Evolutionary conservation across 2,888 invertebrate genomes (phyloP), one percentile per base, ranked within the genome.

Genomic region (Rhagonycha lutea): DNA sequence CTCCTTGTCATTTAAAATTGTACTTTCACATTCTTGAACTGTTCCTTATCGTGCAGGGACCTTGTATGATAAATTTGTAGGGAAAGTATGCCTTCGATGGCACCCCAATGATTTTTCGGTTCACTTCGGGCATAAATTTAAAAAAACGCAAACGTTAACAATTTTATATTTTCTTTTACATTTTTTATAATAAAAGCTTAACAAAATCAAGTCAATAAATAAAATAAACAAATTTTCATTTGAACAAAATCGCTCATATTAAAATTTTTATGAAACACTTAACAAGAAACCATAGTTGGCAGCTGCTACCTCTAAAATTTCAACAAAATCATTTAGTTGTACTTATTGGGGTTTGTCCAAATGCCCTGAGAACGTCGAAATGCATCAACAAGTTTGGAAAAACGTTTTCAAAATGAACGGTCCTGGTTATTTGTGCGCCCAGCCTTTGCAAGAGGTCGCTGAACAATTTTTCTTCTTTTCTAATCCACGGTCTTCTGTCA

Each of bases 401-500:
- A 78, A 90, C 88, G 75, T 89, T 87, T 79, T 88, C 89, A 85
- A 93, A 94, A 86, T 94, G 94, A 74, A 93, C 86, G 74, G 88
- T 89, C 61, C 93, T 89, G 11, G 89, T 86, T 69, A 96, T 90
- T 79, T 92, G 91, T 3, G 93, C 93, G 65, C 93, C 94, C 2
- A 94, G 87, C 81, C 91, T 90, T 81, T 89, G 89, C 68, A 97
- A 89, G 80, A 91, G 89, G 26, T 92, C 90, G 1, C 92, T 92
- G 88, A 97, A 97, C 0, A 90, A 88, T 82, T 91, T 92, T 86
- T 97, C 95, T 87, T 97, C 96, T 79, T 92, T 91, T 12, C 93
- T 92, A 84, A 97, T 95, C 95, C 96, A 96, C 9, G 94, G 94
- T 73, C 96, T 90, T 28, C 92, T 90, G 77, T 92, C 91, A 85